Conservation (phyloP, 2,888 invertebrate species). For the Lepidocyrtoides sp. region DNA sequence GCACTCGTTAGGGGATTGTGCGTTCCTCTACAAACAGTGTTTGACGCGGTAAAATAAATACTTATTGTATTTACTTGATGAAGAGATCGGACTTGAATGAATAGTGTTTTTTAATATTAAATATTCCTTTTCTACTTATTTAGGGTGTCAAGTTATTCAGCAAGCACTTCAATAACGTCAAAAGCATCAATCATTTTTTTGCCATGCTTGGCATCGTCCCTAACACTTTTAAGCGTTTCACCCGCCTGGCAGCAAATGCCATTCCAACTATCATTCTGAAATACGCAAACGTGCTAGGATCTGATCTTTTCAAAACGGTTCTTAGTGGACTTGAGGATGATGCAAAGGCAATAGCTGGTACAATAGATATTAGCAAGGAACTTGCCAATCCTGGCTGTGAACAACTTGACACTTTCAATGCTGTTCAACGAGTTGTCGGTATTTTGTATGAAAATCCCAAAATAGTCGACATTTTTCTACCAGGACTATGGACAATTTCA, state of each 20-base stretch:
- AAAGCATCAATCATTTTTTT: constrained; percentile 35
- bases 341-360: neutral
- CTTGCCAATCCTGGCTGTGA: constrained; percentile 19
- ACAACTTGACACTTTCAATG: neutral
- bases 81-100: too few relatives aligned
- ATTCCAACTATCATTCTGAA: constrained; percentile 33
- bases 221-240: constrained; percentile 20
- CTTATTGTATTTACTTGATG: neutral
- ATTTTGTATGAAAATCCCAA: constrained; percentile 1
- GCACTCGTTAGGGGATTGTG: constrained; percentile 36
- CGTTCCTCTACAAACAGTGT: constrained; percentile 24
- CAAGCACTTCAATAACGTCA: neutral
- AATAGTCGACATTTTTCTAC: neutral
- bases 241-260: constrained; percentile 11
- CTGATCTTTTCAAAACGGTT: neutral
- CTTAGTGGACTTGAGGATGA: constrained; percentile 18
- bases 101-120: neutral
- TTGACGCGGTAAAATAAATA: neutral
- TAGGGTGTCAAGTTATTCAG: neutral
- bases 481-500: constrained; percentile 38
- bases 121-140: neutral
- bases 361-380: neutral
- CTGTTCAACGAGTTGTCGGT: constrained; percentile 26
- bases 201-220: neutral
- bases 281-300: neutral